Conservation (phyloP, 2,888 invertebrate species). For the Stenoptilia bipunctidactyla region DNA sequence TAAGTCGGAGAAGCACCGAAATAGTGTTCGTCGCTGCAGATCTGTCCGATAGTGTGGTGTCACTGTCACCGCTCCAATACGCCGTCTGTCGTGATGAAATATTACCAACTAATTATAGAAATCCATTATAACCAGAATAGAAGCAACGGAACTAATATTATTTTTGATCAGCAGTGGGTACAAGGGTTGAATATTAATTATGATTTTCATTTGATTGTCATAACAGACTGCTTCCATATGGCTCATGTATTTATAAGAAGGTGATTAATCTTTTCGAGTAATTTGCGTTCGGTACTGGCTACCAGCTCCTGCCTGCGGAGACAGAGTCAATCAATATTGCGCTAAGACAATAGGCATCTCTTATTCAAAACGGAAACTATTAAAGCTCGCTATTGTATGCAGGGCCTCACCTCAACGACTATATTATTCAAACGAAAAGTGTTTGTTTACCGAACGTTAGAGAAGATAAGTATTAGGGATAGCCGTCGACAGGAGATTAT, state of each 20-base stretch:
- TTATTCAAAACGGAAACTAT: constrained; percentile 69
- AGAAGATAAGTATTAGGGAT: constrained; percentile 46
- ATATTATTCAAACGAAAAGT: constrained; percentile 64
- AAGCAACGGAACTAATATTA: not conserved
- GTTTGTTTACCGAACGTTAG: constrained; percentile 62
- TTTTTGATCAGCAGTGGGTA: constrained; percentile 1
- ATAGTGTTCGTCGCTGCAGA: constrained; percentile 35
- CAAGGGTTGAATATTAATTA: not conserved
- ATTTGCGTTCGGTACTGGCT: not conserved
- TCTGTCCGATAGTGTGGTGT: constrained; percentile 39
- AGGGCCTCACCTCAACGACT: constrained; percentile 52
- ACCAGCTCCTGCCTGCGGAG: constrained; percentile 27
- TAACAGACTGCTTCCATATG: no score
- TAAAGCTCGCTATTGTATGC: constrained; percentile 62
- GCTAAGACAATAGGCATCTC: constrained; percentile 61
- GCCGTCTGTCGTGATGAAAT: constrained; percentile 41
- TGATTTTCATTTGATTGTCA: no score
- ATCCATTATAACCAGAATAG: constrained; percentile 32
- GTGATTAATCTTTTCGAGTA: not conserved
- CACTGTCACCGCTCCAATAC: constrained; percentile 39
- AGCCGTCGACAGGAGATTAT: constrained; percentile 44
- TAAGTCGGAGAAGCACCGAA: constrained; percentile 33
- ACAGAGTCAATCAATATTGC: constrained; percentile 61
- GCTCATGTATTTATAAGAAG: not conserved
- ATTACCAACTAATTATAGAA: constrained; percentile 47